Percentiles rank a stretch among this genome's conserved stretches.
Conservation (phyloP, 64 coral and sea anemone genomes). For the Montipora sp. region DNA sequence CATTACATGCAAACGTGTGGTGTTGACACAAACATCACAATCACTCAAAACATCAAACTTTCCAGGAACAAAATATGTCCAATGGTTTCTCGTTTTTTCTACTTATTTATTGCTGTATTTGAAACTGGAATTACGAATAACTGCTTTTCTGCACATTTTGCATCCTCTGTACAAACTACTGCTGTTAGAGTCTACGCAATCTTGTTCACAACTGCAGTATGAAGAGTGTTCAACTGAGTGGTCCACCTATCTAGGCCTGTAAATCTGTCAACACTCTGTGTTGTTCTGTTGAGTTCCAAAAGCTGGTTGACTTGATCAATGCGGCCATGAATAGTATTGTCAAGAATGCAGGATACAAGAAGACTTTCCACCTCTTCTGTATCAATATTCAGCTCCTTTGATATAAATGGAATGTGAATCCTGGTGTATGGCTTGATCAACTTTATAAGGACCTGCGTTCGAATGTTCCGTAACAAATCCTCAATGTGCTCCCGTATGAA, state of each 20-base stretch:
- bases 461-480: constrained; percentile 97
- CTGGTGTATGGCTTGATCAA: constrained; percentile 99
- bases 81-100: no score
- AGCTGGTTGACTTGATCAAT: constrained; percentile 99
- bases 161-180: background rate
- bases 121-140: no score
- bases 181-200: constrained; percentile 67
- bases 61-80: no score
- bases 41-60: no score
- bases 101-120: no score
- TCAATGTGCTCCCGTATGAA: constrained; percentile 99
- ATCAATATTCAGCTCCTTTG: constrained; percentile 97
- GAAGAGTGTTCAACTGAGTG: constrained; percentile 89
- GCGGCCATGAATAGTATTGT: constrained; percentile 97
- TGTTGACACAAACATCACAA: no score
- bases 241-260: constrained; percentile 93
- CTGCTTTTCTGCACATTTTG: background rate
- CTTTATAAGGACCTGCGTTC: constrained; percentile 97
- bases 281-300: constrained; percentile 89
- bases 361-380: constrained; percentile 99
- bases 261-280: constrained; percentile 93
- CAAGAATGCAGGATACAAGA: constrained; percentile 93
- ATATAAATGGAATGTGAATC: constrained; percentile 99
- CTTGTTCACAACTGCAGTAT: constrained; percentile 96
- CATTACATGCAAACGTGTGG: no score